Evolutionary conservation across 2,113 vertebrate species (phyloP).

Genomic region (Zonotrichia leucophrys): DNA sequence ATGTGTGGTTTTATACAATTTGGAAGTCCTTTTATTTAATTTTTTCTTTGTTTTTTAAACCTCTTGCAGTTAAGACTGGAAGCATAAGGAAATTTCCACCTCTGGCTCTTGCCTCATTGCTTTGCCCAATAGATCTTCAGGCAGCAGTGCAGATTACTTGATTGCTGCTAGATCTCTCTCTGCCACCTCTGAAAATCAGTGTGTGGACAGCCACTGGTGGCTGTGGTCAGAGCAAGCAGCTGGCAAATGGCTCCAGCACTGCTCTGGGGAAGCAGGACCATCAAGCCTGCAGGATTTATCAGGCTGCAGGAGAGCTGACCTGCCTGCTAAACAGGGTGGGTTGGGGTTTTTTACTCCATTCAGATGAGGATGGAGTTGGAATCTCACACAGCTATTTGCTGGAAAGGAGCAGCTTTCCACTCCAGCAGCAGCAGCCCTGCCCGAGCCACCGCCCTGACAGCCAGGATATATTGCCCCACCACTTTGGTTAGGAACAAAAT

Average conservation of each 20-base stretch:
- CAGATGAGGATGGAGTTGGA: not conserved
- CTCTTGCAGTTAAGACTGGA: not conserved
- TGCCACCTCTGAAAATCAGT: not conserved
- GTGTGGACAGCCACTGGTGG: not conserved
- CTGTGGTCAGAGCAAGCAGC: conserved; percentile 48
- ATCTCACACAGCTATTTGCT: not conserved
- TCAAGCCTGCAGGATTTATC: conserved; percentile 41
- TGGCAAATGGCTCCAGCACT: conserved; percentile 9
- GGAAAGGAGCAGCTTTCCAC: conserved; percentile 42
- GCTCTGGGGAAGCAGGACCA: not conserved
- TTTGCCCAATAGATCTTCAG: not conserved
- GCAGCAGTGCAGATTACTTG: not conserved
- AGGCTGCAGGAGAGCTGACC: conserved; percentile 27
- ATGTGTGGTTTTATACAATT: not conserved
- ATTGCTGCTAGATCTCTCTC: not conserved
- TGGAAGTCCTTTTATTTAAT: not conserved
- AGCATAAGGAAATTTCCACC: not conserved
- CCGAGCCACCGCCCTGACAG: conserved; percentile 1
- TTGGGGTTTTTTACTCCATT: not conserved
- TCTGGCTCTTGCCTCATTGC: not conserved
- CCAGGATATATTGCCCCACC: conserved; percentile 34
- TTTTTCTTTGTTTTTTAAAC: not conserved
- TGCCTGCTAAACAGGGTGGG: conserved; percentile 42
- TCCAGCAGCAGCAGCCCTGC: not conserved
- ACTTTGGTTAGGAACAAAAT: not conserved